Evolutionary conservation across 30 jellyfish, hydroid and myxozoan genomes (phyloP).

Genomic region (Hydractinia symbiolongicarpus): DNA sequence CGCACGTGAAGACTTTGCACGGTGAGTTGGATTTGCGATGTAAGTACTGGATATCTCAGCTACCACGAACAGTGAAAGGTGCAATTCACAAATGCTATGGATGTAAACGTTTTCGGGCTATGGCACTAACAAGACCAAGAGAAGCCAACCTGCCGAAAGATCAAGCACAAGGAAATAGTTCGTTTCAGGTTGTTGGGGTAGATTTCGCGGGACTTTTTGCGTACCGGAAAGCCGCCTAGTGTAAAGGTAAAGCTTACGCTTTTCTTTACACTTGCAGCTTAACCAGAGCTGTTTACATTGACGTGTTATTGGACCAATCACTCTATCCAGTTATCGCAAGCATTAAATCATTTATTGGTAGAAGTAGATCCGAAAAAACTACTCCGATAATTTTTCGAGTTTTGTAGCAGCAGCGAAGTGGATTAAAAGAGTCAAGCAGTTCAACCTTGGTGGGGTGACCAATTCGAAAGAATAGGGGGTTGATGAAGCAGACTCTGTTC

Average conservation of each 20-base stretch:
- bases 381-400: slow-evolving; percentile 25
- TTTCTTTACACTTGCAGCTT: slow-evolving; percentile 43
- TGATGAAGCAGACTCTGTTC: slow-evolving; percentile 26
- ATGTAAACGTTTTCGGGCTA: slow-evolving; percentile 43
- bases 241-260: slow-evolving; percentile 41
- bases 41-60: slow-evolving; percentile 38
- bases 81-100: slow-evolving; percentile 28
- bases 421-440: slow-evolving; percentile 15
- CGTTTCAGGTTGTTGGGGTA: slow-evolving; percentile 46
- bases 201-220: too few relatives aligned
- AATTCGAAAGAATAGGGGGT: slow-evolving; percentile 50
- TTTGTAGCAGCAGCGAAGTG: slow-evolving; percentile 24
- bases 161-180: slow-evolving; percentile 28
- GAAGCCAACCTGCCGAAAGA: slow-evolving; percentile 31
- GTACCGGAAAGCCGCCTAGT: too few relatives aligned
- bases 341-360: slow-evolving; percentile 38
- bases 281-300: slow-evolving; percentile 48
- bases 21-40: slow-evolving; percentile 45
- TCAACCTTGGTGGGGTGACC: slow-evolving; percentile 73
- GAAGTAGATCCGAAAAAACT: slow-evolving; percentile 38
- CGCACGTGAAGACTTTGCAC: slow-evolving; percentile 33
- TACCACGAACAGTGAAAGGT: slow-evolving; percentile 32
- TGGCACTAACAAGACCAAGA: slow-evolving; percentile 27
- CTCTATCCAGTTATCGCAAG: slow-evolving; percentile 31
- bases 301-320: slow-evolving; percentile 29